phyloP scores from a whole-genome alignment of 2,888 invertebrate genomes.

The Acronicta psi region DNA sequence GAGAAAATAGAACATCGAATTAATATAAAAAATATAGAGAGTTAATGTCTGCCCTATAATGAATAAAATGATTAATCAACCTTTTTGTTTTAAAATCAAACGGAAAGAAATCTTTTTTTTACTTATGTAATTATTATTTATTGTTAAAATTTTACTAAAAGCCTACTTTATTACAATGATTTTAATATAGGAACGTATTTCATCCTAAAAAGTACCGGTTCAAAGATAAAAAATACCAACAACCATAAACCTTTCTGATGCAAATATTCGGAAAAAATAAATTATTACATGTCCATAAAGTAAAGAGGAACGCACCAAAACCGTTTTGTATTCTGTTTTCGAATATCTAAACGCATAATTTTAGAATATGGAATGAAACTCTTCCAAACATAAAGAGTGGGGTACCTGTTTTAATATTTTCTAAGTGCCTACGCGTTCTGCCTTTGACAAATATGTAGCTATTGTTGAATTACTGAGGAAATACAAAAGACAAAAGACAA shows the following conservation, averaged over 20 bases:
- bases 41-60: too few relatives aligned
- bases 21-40: too few relatives aligned
- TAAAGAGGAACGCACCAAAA: slow-evolving; percentile 63
- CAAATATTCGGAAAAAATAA: slow-evolving; percentile 65
- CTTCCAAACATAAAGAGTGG: slow-evolving; percentile 70
- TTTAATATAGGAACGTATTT: slow-evolving; percentile 15
- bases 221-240: slow-evolving; percentile 48
- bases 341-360: slow-evolving; percentile 77
- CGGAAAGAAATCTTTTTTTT: too few relatives aligned
- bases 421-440: slow-evolving; percentile 75
- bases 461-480: slow-evolving; percentile 77
- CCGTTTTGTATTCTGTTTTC: slow-evolving; percentile 73
- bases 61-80: too few relatives aligned
- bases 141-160: neutral
- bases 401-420: slow-evolving; percentile 76
- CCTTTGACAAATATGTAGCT: slow-evolving; percentile 79
- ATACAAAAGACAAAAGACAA: slow-evolving; percentile 73
- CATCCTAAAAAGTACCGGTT: slow-evolving; percentile 31
- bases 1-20: too few relatives aligned
- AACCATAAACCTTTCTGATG: slow-evolving; percentile 61
- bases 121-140: too few relatives aligned
- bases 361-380: slow-evolving; percentile 80
- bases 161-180: neutral
- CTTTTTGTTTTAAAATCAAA: too few relatives aligned
- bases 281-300: slow-evolving; percentile 71